Evolutionary conservation across 2,888 invertebrate genomes (phyloP).

Genomic region (Cylindroiulus punctatus): DNA sequence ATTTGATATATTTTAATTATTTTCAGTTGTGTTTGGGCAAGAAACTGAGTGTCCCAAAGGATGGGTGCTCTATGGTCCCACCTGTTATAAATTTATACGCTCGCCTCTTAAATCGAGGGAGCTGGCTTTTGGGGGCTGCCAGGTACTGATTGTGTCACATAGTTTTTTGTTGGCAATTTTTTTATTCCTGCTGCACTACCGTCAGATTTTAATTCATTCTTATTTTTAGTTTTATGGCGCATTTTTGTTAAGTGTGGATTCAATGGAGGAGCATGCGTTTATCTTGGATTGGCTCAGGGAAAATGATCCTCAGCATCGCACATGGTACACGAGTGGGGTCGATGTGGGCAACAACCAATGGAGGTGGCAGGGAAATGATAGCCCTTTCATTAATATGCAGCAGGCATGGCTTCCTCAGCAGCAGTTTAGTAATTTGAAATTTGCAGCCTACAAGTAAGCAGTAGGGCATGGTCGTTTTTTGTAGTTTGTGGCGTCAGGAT

Average conservation of each 20-base stretch:
- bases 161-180: not conserved
- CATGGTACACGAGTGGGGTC: conserved; percentile 84
- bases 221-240: conserved; percentile 74
- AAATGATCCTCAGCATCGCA: conserved; percentile 84
- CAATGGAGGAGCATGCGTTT: conserved; percentile 87
- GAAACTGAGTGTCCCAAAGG: conserved; percentile 77
- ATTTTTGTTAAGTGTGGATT: conserved; percentile 82
- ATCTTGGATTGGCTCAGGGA: conserved; percentile 81
- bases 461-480: not conserved
- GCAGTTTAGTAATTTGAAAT: conserved; percentile 71
- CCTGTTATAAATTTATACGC: conserved; percentile 90
- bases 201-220: conserved; percentile 28
- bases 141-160: conserved; percentile 63
- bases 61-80: conserved; percentile 83
- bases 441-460: conserved; percentile 77
- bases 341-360: conserved; percentile 62
- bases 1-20: not conserved
- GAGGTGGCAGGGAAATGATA: conserved; percentile 78
- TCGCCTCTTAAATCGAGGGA: conserved; percentile 82
- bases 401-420: conserved; percentile 79
- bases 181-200: too few relatives aligned
- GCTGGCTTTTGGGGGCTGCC: conserved; percentile 85
- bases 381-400: conserved; percentile 80
- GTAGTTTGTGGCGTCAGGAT: not conserved
- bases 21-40: not conserved